phyloP scores from a whole-genome alignment of 1,140 invertebrate species.

The Leguminivora glycinivorella region DNA sequence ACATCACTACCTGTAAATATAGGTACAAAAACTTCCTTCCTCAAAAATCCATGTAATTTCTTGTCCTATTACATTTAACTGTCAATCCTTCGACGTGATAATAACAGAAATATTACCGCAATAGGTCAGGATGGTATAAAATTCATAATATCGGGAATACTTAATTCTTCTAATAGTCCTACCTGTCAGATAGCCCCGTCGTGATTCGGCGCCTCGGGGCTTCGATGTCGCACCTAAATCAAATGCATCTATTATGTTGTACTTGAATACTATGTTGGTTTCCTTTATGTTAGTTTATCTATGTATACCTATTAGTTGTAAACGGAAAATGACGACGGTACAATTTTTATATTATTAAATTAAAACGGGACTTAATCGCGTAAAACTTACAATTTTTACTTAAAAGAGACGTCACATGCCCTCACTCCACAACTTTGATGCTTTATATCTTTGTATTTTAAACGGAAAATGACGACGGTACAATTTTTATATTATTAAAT shows the following conservation, averaged over 20 bases:
- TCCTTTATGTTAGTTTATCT: neutral
- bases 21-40: neutral
- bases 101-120: conserved; percentile 4
- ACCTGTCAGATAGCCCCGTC: conserved; percentile 15
- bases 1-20: no score
- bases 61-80: neutral
- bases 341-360: no score
- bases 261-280: neutral
- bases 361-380: no score
- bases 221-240: conserved; percentile 11
- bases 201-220: conserved; percentile 6
- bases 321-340: no score
- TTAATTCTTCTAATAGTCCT: conserved; percentile 16
- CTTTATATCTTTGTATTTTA: no score
- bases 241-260: conserved; percentile 3
- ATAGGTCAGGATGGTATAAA: conserved; percentile 15
- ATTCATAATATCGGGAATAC: conserved; percentile 13
- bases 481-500: no score
- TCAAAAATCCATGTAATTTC: neutral
- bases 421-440: no score
- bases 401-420: no score
- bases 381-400: no score
- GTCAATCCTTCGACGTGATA: neutral
- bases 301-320: no score
- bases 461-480: no score